These are phyloP conservation scores for Lucinisca nassula DNA, from an alignment of 2,888 invertebrate species.

Conservation along the genomic window DNA sequence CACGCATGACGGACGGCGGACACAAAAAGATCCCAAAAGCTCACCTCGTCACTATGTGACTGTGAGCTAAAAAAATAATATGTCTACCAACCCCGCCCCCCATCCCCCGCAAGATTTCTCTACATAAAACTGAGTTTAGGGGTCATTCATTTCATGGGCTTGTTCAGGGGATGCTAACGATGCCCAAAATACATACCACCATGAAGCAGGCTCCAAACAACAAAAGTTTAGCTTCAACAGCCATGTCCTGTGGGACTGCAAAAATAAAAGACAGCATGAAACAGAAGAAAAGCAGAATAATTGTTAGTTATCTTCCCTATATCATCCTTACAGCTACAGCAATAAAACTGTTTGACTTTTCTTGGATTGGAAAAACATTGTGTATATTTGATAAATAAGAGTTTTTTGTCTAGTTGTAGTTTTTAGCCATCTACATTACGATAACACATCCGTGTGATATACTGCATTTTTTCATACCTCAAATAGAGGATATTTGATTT, in stretches of 20 bases:
- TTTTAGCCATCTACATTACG: not conserved
- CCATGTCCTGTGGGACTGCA: constrained; percentile 14
- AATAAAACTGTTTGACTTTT: not conserved
- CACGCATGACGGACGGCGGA: too few relatives aligned
- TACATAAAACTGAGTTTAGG: too few relatives aligned
- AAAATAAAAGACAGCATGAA: not conserved
- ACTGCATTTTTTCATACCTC: too few relatives aligned
- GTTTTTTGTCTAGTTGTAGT: not conserved
- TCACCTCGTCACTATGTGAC: too few relatives aligned
- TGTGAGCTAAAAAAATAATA: too few relatives aligned
- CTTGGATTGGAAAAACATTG: not conserved
- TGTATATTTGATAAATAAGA: too few relatives aligned
- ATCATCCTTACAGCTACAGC: not conserved
- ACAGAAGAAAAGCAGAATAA: not conserved
- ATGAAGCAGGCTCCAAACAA: constrained; percentile 21
- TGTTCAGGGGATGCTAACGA: too few relatives aligned
- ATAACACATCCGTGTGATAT: not conserved
- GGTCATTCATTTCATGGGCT: too few relatives aligned
- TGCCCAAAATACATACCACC: constrained; percentile 29
- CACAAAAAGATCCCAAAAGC: too few relatives aligned
- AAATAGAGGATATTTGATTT: too few relatives aligned
- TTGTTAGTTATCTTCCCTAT: not conserved
- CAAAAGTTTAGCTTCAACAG: not conserved
- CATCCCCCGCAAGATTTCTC: too few relatives aligned
- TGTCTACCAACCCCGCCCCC: too few relatives aligned